Base-by-base conservation (phyloP, 2,797 vertebrate genomes). In the Tokudaia tokunoshimensis region DNA sequence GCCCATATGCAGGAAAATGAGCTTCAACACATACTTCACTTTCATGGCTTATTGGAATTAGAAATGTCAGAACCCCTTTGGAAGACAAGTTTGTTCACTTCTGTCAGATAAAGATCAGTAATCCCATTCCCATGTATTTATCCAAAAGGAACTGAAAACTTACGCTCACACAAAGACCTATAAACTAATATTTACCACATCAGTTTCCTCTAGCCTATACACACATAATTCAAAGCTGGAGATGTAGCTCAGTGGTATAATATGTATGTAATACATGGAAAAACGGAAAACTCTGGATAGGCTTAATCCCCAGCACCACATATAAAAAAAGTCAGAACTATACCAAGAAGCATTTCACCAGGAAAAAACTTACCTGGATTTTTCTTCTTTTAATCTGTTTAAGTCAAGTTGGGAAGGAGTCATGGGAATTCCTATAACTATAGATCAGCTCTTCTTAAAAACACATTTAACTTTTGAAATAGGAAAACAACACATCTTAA, bases 401-500 rank as follows among this genome's bases (percentile, higher is more conserved):
- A 91, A 37, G 78, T 97, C 57, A 92, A 65, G 20, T 47, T 85
- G 55, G 37, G n/a, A 34, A 78, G 55, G 26, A 92, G 63, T 59
- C 47, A 93, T 74, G 47, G 41, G 82, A 95, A 47, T 90, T 84
- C n/a, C n/a, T n/a, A 94, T 78, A 44, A 93, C 17, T 55, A 91
- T 59, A 26, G 44, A 93, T n/a, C 7, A 89, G 44, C 19, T 84
- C 37, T 67, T 75, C 72, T 76, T 44, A 80, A 82, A 93, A 87
- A 89, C n/a, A 72, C 17, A 75, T 63, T 63, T 65, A 75, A 50
- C 34, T 95, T 97, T 92, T 74, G 50, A 96, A 92, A 92, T 82
- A 92, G 22, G 63, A 70, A 92, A 96, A 87, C 87, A 74, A 93
- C 19, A 78, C 47, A 59, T n/a, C 63, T 97, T 96, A 93, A 91